These are phyloP conservation scores for Eurytoma californica DNA, from an alignment of 2,888 invertebrate species.

Conservation along the genomic window DNA sequence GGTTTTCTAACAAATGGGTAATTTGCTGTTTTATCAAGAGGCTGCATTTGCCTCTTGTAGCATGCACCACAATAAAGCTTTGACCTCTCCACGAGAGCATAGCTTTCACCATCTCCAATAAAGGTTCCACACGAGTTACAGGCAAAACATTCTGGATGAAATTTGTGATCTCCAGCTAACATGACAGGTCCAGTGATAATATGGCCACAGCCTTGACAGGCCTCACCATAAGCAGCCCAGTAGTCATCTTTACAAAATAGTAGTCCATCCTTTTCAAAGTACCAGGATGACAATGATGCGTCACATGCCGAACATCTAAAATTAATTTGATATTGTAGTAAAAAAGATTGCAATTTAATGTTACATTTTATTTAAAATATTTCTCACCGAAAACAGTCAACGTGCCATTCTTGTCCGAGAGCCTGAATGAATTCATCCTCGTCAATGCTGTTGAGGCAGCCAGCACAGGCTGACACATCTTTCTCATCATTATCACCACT, in stretches of 20 bases:
- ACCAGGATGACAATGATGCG: constrained; percentile 90
- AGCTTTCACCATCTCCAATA: constrained; percentile 94
- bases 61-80: constrained; percentile 90
- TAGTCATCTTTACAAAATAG: constrained; percentile 93
- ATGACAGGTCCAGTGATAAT: constrained; percentile 93
- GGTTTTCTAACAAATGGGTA: constrained; percentile 78
- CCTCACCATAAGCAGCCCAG: constrained; percentile 90
- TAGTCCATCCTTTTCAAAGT: constrained; percentile 93
- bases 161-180: constrained; percentile 96
- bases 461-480: constrained; percentile 79
- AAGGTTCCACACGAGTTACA: constrained; percentile 88
- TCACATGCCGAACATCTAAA: constrained; percentile 94
- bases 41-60: constrained; percentile 84
- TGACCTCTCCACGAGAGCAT: constrained; percentile 92
- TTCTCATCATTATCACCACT: constrained; percentile 63
- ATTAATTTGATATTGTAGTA: constrained; percentile 1
- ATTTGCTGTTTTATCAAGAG: constrained; percentile 77
- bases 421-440: constrained; percentile 89
- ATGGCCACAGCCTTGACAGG: constrained; percentile 92
- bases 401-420: constrained; percentile 90
- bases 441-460: constrained; percentile 85
- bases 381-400: constrained; percentile 88
- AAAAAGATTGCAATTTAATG: background rate
- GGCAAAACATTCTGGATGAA: constrained; percentile 96
- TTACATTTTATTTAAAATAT: constrained; percentile 7